Evolutionary conservation across 2,113 vertebrate genomes (phyloP).

Genomic region (Sorex araneus): DNA sequence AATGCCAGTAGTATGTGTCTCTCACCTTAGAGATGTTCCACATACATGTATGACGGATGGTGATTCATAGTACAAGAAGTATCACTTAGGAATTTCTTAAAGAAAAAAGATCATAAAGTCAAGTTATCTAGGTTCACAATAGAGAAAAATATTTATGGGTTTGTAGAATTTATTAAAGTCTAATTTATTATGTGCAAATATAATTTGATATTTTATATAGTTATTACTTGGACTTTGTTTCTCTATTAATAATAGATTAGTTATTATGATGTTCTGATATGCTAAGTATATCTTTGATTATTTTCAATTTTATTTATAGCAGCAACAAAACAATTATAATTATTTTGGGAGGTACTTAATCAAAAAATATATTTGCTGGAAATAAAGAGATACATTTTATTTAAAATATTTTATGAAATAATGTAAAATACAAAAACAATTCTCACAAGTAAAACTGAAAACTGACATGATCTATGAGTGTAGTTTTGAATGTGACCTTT

Average conservation of each 20-base stretch:
- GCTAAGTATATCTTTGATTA: conserved; percentile 47
- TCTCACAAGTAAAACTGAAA: conserved; percentile 63
- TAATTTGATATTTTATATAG: conserved; percentile 57
- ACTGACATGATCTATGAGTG: background rate
- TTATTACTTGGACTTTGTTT: conserved; percentile 54
- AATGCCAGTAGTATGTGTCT: background rate
- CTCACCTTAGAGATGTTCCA: background rate
- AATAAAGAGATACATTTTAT: conserved; percentile 69
- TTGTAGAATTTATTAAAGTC: conserved; percentile 14
- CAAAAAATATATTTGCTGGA: conserved; percentile 56
- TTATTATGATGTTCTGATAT: conserved; percentile 23
- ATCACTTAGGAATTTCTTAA: conserved; percentile 42
- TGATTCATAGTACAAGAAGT: background rate
- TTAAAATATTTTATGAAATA: conserved; percentile 61
- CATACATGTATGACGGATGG: too few relatives aligned
- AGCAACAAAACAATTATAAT: conserved; percentile 7
- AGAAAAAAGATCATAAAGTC: conserved; percentile 38
- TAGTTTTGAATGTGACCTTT: conserved; percentile 59
- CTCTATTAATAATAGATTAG: conserved; percentile 43
- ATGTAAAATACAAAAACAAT: conserved; percentile 1
- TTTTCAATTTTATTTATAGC: conserved; percentile 62
- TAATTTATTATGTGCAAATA: conserved; percentile 55
- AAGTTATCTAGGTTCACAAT: conserved; percentile 17
- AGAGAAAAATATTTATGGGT: conserved; percentile 44
- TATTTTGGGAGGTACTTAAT: conserved; percentile 56